A percentile compares a stretch with the other conserved stretches of the same genome.
phyloP scores from a whole-genome alignment of 1,140 invertebrate genomes.

The Copidosoma floridanum region DNA sequence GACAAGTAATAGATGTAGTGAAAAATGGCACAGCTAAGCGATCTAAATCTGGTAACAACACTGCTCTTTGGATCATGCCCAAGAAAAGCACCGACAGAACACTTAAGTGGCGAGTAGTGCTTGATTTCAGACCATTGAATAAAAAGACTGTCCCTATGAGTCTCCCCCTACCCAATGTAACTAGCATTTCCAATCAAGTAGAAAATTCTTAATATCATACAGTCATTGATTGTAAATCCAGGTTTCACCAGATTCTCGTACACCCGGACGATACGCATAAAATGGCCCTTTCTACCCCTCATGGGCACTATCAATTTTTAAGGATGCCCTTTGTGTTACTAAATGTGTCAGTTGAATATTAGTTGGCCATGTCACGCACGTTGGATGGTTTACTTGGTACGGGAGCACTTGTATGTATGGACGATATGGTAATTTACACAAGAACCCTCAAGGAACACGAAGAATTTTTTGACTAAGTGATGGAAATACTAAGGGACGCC shows the following conservation, averaged over 20 bases:
- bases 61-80: not conserved
- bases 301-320: not conserved
- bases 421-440: slow-evolving; percentile 6
- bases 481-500: not conserved
- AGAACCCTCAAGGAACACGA: not conserved
- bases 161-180: slow-evolving; percentile 29
- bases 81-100: not conserved
- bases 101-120: not conserved
- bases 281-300: not conserved
- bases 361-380: no score
- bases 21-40: not conserved
- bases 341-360: not conserved
- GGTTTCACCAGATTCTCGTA: slow-evolving; percentile 9
- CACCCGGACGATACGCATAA: not conserved
- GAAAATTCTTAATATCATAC: slow-evolving; percentile 2
- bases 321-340: not conserved
- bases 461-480: not conserved
- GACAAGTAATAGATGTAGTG: not conserved
- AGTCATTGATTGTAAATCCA: not conserved
- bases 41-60: not conserved
- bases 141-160: slow-evolving; percentile 26
- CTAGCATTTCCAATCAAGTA: slow-evolving; percentile 15
- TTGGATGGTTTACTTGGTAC: not conserved
- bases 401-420: not conserved
- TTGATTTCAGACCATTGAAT: slow-evolving; percentile 27